Evolutionary conservation across 2,888 invertebrate genomes (phyloP).

Genomic region (Drosophila robusta): DNA sequence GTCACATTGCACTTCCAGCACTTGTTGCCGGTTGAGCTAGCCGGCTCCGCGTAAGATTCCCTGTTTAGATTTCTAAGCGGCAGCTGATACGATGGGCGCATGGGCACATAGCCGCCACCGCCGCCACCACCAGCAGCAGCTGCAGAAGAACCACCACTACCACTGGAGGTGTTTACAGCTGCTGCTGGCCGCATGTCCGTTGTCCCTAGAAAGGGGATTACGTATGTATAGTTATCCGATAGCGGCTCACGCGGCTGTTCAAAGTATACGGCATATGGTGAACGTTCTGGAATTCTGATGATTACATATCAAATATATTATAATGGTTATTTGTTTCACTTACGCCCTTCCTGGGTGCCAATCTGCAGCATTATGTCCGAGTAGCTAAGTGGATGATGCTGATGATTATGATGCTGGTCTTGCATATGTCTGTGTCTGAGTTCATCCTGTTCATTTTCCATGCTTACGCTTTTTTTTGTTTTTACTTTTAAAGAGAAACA

Average conservation of each 20-base stretch:
- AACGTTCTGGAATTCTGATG: constrained; percentile 27
- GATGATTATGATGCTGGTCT: constrained; percentile 37
- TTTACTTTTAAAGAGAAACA: constrained; percentile 58
- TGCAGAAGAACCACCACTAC: background rate
- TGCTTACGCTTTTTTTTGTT: constrained; percentile 57
- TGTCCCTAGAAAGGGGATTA: constrained; percentile 39
- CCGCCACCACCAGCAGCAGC: constrained; percentile 10
- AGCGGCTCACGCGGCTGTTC: constrained; percentile 43
- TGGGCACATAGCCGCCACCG: constrained; percentile 27
- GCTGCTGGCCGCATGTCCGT: constrained; percentile 2
- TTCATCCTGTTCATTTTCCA: constrained; percentile 84
- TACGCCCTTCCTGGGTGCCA: constrained; percentile 52
- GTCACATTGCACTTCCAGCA: constrained; percentile 48
- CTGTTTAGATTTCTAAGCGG: constrained; percentile 22
- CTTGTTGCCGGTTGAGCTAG: constrained; percentile 44
- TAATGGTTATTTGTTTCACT: constrained; percentile 22
- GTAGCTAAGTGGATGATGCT: constrained; percentile 25
- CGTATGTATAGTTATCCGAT: constrained; percentile 55
- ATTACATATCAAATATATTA: background rate
- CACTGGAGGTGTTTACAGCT: background rate
- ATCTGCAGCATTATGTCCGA: constrained; percentile 45
- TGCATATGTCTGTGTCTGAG: constrained; percentile 74
- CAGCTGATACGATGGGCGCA: constrained; percentile 36
- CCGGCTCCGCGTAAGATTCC: constrained; percentile 50
- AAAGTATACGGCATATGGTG: constrained; percentile 52